These are phyloP conservation scores for Heliornis fulica DNA, from an alignment of 2,113 vertebrate species.

Conservation along the genomic window DNA sequence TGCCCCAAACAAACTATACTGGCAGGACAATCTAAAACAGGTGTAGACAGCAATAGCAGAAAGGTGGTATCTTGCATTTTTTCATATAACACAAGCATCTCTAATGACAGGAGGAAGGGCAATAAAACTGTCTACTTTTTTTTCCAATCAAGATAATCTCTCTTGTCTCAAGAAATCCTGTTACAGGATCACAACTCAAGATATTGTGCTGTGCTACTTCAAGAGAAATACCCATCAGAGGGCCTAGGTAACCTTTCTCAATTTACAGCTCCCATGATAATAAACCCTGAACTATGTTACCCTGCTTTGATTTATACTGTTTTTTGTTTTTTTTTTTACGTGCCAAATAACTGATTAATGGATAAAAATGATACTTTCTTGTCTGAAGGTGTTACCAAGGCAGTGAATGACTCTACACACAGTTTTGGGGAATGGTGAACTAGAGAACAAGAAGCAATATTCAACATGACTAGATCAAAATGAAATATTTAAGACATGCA, in stretches of 20 bases:
- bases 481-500: background rate
- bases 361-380: background rate
- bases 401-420: background rate
- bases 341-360: background rate
- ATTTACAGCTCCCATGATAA: background rate
- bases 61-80: background rate
- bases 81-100: rapidly evolving
- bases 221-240: background rate
- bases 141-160: background rate
- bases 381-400: background rate
- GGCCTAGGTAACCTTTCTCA: background rate
- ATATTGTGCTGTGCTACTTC: background rate
- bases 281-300: background rate
- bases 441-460: background rate
- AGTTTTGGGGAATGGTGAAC: background rate
- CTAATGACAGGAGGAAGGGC: background rate
- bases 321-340: background rate
- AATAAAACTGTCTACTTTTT: background rate
- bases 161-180: background rate
- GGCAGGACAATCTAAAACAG: background rate
- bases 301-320: background rate
- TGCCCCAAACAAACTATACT: background rate
- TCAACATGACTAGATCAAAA: background rate
- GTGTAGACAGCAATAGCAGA: background rate
- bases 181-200: background rate